Evolutionary conservation across 2,797 vertebrate species (phyloP), one percentile per base, ranked within the genome.

Genomic region (Xenopus petersii): DNA sequence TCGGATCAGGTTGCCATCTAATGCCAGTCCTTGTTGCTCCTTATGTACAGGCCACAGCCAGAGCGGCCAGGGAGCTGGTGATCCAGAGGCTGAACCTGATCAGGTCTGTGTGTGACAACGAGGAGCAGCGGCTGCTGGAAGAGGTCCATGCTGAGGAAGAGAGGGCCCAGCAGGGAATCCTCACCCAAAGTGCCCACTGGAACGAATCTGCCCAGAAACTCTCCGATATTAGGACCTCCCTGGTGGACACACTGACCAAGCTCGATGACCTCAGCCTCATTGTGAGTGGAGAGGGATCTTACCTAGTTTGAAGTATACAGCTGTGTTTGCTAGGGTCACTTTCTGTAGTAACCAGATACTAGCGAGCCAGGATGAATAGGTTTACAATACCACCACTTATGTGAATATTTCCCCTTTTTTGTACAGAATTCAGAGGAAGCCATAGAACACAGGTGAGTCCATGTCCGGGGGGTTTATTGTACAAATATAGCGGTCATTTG

Each of bases 121-220:
- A 98, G 82, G 96, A 98, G 82, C 96, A 99, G 92, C 87, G 87
- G 11, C 26, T 98, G 65, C 82, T 98, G 84, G 96, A 98, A 83
- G 86, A 82, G 80, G 93, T 95, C 80, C 96, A 97, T 0, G 68
- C 71, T 0, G 95, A 99, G 84, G 95, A 98, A 85, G 96, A 98
- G 84, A 85, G 93, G 26, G 93, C 89, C 1, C 94, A 97, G 80
- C 94, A 98, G 89, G 95, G 94, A 63, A 93, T 98, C 82, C 90
- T 98, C 74, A 98, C 96, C 0, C 96, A 98, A 87, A 87, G 69
- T 54, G 92, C 84, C 24, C 95, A 97, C 89, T 98, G 97, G 96
- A 85, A 80, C 0, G 91, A 97, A 72, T 92, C 94, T 0, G 58
- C 95, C 80, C 82, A 83, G 61, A 93, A 89, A 63, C 93, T 98